Conservation (phyloP, 2,113 vertebrate species). For the Nycticryphes semicollaris region DNA sequence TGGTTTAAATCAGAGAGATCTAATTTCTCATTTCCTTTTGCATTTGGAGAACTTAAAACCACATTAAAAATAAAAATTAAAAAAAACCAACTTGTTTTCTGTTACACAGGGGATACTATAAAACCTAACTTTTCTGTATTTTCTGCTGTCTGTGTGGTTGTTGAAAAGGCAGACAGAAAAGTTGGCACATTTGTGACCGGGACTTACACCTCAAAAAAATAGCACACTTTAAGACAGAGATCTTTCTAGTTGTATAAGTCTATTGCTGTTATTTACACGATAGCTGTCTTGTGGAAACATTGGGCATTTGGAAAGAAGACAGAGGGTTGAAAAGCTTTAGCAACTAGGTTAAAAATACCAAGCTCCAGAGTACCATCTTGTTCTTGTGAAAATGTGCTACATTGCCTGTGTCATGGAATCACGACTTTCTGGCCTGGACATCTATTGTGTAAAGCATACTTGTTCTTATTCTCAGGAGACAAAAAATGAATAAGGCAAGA, state of each 20-base stretch:
- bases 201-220: background rate
- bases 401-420: background rate
- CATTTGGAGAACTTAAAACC: background rate
- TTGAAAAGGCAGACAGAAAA: background rate
- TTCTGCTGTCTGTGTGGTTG: background rate
- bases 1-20: background rate
- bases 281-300: background rate
- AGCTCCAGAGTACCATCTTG: background rate
- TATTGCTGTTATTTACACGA: background rate
- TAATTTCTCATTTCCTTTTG: background rate
- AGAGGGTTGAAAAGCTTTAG: background rate
- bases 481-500: background rate
- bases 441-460: background rate
- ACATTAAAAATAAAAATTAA: no score
- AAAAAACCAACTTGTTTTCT: rapidly evolving
- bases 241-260: background rate
- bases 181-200: background rate
- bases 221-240: background rate
- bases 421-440: background rate
- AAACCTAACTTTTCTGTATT: background rate
- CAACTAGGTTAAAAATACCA: background rate
- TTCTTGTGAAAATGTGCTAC: background rate
- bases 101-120: background rate
- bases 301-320: background rate
- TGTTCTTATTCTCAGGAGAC: background rate